These are phyloP conservation scores for Elmis aenea DNA, from an alignment of 2,888 invertebrate species.

Conservation along the genomic window DNA sequence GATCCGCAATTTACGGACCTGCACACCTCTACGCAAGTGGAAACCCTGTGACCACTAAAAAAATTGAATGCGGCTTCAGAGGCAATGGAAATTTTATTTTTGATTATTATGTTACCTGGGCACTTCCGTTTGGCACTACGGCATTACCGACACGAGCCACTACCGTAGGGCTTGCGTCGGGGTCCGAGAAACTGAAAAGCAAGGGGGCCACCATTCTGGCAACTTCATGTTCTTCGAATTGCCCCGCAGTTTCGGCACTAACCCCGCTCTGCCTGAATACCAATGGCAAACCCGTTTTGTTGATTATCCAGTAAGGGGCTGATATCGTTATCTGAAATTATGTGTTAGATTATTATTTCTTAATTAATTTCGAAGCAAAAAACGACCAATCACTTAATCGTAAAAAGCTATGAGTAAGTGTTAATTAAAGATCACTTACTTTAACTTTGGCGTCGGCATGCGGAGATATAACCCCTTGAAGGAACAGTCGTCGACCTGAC, in stretches of 20 bases:
- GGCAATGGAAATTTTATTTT: no score
- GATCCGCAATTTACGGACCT: constrained; percentile 53
- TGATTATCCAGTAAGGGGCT: constrained; percentile 92
- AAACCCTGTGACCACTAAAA: constrained; percentile 81
- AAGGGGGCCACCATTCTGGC: constrained; percentile 90
- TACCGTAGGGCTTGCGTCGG: constrained; percentile 75
- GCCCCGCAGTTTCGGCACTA: constrained; percentile 74
- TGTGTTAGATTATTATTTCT: no score
- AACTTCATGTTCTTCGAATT: constrained; percentile 91
- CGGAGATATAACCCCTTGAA: constrained; percentile 56
- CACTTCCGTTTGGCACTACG: constrained; percentile 48
- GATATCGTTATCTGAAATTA: constrained; percentile 62
- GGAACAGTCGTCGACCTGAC: constrained; percentile 65
- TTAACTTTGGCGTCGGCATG: constrained; percentile 42
- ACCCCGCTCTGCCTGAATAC: constrained; percentile 89
- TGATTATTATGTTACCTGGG: no score
- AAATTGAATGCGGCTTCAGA: no score
- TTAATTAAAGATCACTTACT: constrained; percentile 21
- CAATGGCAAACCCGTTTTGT: constrained; percentile 92
- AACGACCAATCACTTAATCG: no score
- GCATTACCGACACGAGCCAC: constrained; percentile 72
- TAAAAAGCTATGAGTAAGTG: neutral
- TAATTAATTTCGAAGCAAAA: no score
- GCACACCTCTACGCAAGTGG: constrained; percentile 57
- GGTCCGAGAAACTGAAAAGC: constrained; percentile 89